Evolutionary conservation across 1,140 invertebrate species (phyloP), one percentile per base, ranked within the genome.

Genomic region (Dysdera silvatica): DNA sequence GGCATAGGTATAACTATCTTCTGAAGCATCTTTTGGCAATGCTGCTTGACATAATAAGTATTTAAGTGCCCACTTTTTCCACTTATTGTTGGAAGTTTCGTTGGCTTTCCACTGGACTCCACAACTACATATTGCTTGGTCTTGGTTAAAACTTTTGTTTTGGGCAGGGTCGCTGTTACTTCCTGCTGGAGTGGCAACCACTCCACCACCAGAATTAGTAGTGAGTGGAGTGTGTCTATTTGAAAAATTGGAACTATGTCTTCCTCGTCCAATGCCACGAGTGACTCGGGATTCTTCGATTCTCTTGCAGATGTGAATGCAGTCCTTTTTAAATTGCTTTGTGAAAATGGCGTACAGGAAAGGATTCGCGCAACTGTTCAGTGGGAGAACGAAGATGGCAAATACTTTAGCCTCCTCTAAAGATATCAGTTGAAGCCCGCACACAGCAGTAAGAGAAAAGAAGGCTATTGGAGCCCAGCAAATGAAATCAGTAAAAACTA

Each of bases 291-390:
- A 91, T 72, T 95, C 91, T 75, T 95, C 91, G 67, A 95, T 93
- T 8, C 90, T 87, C 73, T 93, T 79, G 61, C 93, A 97, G 48
- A 98, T 88, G 67, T 94, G 83, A 0, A 95, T 89, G 75, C 94
- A 98, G 73, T 97, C 95, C 76, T 95, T 95, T 74, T 97, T 97
- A 74, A 97, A 98, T 72, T 97, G 93, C 74, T 96, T 96, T 0
- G 93, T 98, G 54, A 97, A 82, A 62, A 97, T 95, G 23, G 94
- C 93, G 75, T 97, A 98, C 0, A 98, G 80, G 71, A 97, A 97
- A 0, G 94, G 95, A 77, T 98, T 97, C 74, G 92, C 95, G 73
- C 93, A 97, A 1, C 90, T 94, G 74, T 97, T 97, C 8, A 98
- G 76, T 1, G 94, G 94, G 59, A 96, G 77, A 8, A 97, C 84